Evolutionary conservation across 2,888 invertebrate species (phyloP).

Genomic region (Metalampra italica): DNA sequence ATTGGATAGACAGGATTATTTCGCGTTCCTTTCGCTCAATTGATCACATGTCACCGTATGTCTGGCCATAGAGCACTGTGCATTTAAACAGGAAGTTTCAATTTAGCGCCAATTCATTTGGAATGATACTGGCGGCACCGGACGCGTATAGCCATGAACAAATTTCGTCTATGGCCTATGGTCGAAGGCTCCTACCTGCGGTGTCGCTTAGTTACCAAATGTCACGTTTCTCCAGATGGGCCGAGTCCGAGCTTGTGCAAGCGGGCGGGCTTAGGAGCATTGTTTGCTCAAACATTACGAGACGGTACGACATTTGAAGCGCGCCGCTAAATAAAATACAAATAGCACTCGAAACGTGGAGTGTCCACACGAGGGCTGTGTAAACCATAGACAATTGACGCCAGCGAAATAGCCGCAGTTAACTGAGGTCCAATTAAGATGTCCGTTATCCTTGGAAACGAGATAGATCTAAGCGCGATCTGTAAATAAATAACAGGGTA

Average conservation of each 20-base stretch:
- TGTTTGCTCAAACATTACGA: conserved; percentile 76
- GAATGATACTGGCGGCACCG: conserved; percentile 60
- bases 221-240: conserved; percentile 75
- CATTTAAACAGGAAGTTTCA: conserved; percentile 74
- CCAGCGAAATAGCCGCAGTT: conserved; percentile 52
- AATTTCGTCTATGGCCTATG: conserved; percentile 38
- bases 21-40: conserved; percentile 68
- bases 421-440: conserved; percentile 68
- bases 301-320: conserved; percentile 75
- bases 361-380: conserved; percentile 56
- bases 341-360: conserved; percentile 62
- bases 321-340: conserved; percentile 75
- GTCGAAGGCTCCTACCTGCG: conserved; percentile 38
- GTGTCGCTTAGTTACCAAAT: conserved; percentile 54
- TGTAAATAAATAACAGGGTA: conserved; percentile 68
- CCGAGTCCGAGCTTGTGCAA: conserved; percentile 65
- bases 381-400: conserved; percentile 60
- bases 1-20: conserved; percentile 57
- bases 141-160: conserved; percentile 50
- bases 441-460: conserved; percentile 68
- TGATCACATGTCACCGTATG: conserved; percentile 68
- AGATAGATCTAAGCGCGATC: conserved; percentile 53
- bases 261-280: conserved; percentile 53
- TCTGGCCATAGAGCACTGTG: conserved; percentile 58
- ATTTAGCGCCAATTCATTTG: conserved; percentile 73